phyloP scores from a whole-genome alignment of 35 echinoderm and acorn worm genomes.

The Apostichopus japonicus region DNA sequence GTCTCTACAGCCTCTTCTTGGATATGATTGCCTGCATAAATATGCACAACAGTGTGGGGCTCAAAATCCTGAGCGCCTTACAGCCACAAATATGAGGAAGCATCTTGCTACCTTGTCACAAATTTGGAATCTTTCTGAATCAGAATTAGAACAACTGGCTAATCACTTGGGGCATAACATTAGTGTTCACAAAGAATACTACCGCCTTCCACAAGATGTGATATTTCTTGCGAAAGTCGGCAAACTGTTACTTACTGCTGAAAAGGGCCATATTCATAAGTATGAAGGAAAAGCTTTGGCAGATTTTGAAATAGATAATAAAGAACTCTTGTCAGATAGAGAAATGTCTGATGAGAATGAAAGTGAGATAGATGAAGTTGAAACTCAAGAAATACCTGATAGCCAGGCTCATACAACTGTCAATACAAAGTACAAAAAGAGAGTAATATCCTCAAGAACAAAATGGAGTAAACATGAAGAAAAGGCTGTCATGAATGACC shows the following conservation, averaged over 20 bases:
- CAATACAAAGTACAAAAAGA: neutral
- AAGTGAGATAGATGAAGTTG: neutral
- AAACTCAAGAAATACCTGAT: neutral
- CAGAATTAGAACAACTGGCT: slow-evolving; percentile 43
- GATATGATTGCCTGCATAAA: neutral
- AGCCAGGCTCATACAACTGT: neutral
- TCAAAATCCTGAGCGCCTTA: slow-evolving; percentile 41
- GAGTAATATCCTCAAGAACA: neutral
- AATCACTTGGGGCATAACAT: slow-evolving; percentile 34
- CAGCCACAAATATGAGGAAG: slow-evolving; percentile 51
- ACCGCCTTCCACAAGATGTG: slow-evolving; percentile 37
- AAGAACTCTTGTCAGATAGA: slow-evolving; percentile 14
- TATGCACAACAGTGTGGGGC: slow-evolving; percentile 28
- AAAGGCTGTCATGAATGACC: slow-evolving; percentile 25
- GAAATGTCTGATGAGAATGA: slow-evolving; percentile 23
- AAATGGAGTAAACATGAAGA: slow-evolving; percentile 33
- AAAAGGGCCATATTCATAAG: slow-evolving; percentile 62
- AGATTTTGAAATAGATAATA: slow-evolving; percentile 44
- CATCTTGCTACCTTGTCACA: slow-evolving; percentile 55
- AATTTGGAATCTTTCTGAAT: neutral
- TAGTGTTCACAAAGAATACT: slow-evolving; percentile 46
- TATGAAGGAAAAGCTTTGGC: slow-evolving; percentile 48
- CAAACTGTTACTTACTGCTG: slow-evolving; percentile 60
- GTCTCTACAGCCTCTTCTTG: slow-evolving; percentile 20
- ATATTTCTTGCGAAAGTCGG: slow-evolving; percentile 69